Percentiles rank a stretch among this genome's conserved stretches.
Conservation (phyloP, 2,113 vertebrate species). For the Oreochromis niloticus region DNA sequence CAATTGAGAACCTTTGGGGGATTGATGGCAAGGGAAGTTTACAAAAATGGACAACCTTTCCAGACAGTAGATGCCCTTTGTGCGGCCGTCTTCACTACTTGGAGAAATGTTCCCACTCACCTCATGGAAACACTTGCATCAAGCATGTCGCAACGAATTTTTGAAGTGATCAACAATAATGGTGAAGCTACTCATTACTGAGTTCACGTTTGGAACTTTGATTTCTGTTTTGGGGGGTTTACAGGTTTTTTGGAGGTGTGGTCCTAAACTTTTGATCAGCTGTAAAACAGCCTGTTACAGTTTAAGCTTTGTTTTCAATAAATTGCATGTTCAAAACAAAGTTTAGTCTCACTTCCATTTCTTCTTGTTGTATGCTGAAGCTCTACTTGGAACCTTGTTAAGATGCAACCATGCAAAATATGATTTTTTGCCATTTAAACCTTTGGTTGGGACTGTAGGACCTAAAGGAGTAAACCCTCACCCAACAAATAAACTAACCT, state of each 20-base stretch:
- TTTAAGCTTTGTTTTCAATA: neutral
- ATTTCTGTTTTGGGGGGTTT: neutral
- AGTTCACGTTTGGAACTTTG: neutral
- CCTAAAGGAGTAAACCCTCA: neutral
- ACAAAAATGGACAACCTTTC: neutral
- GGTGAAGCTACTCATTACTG: neutral
- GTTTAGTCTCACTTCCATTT: neutral
- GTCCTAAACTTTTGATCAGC: neutral
- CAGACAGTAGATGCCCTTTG: neutral
- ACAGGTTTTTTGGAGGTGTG: neutral
- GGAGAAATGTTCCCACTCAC: neutral
- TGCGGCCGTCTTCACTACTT: neutral
- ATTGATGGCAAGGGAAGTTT: neutral
- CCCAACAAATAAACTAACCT: neutral
- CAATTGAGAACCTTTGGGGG: neutral
- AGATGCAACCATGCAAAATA: neutral
- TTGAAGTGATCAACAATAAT: neutral
- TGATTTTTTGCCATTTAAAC: neutral
- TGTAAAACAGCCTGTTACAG: neutral
- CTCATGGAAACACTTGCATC: neutral
- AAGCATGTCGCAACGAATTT: neutral
- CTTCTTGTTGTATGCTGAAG: neutral
- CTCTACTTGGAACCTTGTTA: neutral
- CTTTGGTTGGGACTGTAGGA: neutral
- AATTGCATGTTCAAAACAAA: neutral